These are phyloP conservation scores for Chondrosia reniformis DNA, from an alignment of 37 sponge, comb jelly and placozoan species.

Conservation along the genomic window DNA sequence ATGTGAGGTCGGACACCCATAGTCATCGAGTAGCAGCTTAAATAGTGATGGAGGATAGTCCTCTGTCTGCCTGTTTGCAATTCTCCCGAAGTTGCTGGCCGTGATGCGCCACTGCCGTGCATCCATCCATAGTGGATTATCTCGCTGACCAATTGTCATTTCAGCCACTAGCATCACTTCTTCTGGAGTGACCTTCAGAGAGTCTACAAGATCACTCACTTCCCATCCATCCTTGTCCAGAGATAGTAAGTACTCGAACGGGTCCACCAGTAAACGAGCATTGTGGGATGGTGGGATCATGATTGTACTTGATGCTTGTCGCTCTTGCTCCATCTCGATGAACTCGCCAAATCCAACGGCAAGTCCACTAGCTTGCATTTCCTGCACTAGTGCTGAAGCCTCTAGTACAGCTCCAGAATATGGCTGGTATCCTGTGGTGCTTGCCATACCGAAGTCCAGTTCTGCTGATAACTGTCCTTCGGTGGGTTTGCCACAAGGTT, in stretches of 20 bases:
- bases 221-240: conserved; percentile 8
- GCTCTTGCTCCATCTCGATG: background rate
- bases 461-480: conserved; percentile 9
- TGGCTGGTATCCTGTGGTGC: conserved; percentile 6
- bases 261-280: conserved; percentile 16
- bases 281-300: background rate
- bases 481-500: background rate
- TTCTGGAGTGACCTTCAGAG: conserved; percentile 14
- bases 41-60: conserved; percentile 22
- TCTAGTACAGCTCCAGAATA: conserved; percentile 1
- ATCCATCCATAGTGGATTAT: conserved; percentile 38
- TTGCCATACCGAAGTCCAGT: conserved; percentile 21
- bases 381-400: conserved; percentile 1
- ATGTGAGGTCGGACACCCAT: conserved; percentile 21
- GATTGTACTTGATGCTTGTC: conserved; percentile 15
- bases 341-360: conserved; percentile 12
- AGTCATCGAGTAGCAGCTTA: conserved; percentile 18
- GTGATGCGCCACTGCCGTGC: conserved; percentile 40
- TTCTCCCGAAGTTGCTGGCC: conserved; percentile 35
- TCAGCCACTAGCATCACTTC: conserved; percentile 26
- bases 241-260: conserved; percentile 8
- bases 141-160: conserved; percentile 32
- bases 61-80: conserved; percentile 7
- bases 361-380: conserved; percentile 13
- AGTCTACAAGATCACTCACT: conserved; percentile 17